A percentile compares a stretch with the other conserved stretches of the same genome.
These are phyloP conservation scores for Todiramphus saurophagus DNA, from an alignment of 2,113 vertebrate genomes.

Conservation along the genomic window DNA sequence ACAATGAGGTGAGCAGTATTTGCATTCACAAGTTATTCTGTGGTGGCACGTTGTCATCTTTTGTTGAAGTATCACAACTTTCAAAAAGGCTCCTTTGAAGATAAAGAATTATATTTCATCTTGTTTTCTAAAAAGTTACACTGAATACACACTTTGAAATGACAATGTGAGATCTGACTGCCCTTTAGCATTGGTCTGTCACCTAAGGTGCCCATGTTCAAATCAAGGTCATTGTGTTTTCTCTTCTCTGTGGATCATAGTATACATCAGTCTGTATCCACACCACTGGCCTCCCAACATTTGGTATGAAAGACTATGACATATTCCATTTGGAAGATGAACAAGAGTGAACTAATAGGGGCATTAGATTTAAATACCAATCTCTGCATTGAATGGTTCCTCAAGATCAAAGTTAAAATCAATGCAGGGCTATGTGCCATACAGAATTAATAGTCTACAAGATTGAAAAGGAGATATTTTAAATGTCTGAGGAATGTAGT, in stretches of 20 bases:
- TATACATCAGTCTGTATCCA: neutral
- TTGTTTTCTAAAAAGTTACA: conserved; percentile 73
- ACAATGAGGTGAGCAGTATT: conserved; percentile 79
- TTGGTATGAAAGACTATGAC: neutral
- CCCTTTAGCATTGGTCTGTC: conserved; percentile 52
- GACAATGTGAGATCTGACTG: conserved; percentile 57
- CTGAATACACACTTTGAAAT: conserved; percentile 72
- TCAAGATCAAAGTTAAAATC: neutral
- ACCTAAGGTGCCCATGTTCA: conserved; percentile 47
- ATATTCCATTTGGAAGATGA: neutral
- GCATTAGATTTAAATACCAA: neutral
- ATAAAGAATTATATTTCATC: conserved; percentile 76
- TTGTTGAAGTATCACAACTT: conserved; percentile 79
- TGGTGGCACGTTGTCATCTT: conserved; percentile 81
- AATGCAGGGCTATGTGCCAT: neutral
- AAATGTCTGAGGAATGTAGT: neutral
- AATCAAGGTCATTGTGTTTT: conserved; percentile 25
- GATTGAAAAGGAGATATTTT: neutral
- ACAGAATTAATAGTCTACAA: neutral
- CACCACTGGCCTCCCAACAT: neutral
- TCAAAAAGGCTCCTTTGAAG: conserved; percentile 79
- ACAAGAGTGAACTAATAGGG: conserved; percentile 11
- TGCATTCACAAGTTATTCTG: conserved; percentile 81
- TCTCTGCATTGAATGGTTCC: neutral
- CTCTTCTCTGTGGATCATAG: neutral